A percentile compares a stretch with the other conserved stretches of the same genome.
Evolutionary conservation across 64 coral and sea anemone genomes (phyloP).

Genomic region (Montipora cactus): DNA sequence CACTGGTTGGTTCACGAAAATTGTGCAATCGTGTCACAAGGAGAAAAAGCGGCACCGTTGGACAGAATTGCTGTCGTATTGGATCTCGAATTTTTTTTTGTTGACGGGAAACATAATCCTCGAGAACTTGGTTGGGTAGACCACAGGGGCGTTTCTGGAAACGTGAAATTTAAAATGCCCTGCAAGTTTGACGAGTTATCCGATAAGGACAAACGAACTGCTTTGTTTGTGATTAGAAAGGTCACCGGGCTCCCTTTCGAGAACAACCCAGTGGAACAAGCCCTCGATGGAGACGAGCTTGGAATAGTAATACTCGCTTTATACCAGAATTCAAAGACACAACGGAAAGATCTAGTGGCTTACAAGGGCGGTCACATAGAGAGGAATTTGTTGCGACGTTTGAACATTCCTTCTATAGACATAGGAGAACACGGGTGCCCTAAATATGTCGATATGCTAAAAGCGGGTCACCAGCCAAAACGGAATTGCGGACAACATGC

Average conservation of each 20-base stretch:
- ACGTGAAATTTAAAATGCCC: neutral
- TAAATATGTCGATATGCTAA: no score
- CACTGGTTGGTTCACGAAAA: no score
- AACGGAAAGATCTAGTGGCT: no score
- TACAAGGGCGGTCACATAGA: no score
- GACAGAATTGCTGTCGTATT: neutral
- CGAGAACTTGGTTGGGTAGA: neutral
- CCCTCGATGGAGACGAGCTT: neutral
- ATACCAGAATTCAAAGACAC: neutral
- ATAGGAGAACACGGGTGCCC: no score
- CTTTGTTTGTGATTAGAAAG: neutral
- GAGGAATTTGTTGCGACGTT: no score
- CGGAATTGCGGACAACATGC: neutral
- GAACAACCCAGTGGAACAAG: neutral
- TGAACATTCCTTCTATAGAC: no score
- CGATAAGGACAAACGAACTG: neutral
- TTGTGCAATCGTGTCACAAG: no score
- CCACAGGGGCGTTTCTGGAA: neutral
- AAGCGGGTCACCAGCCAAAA: no score
- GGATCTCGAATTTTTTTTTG: neutral
- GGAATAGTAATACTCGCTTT: neutral
- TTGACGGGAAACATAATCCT: neutral
- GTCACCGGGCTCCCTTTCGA: neutral
- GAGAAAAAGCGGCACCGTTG: neutral
- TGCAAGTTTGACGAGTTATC: neutral